Conservation (phyloP, 2,888 invertebrate species). For the Hydropsyche betteni region DNA sequence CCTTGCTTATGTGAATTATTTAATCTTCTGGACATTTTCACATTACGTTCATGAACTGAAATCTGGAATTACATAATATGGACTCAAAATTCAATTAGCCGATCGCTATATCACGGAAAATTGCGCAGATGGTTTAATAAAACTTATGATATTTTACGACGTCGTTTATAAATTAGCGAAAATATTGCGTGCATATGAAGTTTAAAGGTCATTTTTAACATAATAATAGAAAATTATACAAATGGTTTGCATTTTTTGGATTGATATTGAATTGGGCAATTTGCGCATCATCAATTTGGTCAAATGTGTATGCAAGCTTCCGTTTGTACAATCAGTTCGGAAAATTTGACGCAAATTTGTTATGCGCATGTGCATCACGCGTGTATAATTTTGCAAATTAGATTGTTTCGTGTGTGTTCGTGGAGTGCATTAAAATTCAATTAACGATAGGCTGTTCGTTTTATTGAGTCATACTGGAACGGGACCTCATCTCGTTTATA, state of each 20-base stretch:
- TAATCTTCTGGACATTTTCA: not conserved
- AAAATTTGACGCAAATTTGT: constrained; percentile 6
- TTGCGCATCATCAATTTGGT: too few relatives aligned
- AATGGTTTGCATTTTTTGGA: too few relatives aligned
- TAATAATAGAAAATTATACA: too few relatives aligned
- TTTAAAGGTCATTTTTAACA: too few relatives aligned
- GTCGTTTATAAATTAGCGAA: too few relatives aligned
- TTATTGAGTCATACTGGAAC: not conserved
- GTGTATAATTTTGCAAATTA: constrained; percentile 20
- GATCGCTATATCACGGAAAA: too few relatives aligned
- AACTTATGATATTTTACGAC: too few relatives aligned
- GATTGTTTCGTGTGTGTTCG: constrained; percentile 4
- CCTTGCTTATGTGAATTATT: not conserved
- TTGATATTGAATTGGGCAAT: too few relatives aligned
- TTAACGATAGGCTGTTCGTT: not conserved
- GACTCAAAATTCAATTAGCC: too few relatives aligned
- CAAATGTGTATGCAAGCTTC: not conserved
- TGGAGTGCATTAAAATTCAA: constrained; percentile 17
- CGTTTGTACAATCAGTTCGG: constrained; percentile 7
- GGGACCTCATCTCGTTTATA: not conserved
- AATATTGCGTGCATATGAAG: too few relatives aligned
- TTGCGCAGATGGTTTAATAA: too few relatives aligned
- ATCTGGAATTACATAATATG: not conserved
- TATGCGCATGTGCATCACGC: not conserved
- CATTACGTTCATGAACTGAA: not conserved